Evolutionary conservation across 2,113 vertebrate species (phyloP).

Genomic region (Castor canadensis): DNA sequence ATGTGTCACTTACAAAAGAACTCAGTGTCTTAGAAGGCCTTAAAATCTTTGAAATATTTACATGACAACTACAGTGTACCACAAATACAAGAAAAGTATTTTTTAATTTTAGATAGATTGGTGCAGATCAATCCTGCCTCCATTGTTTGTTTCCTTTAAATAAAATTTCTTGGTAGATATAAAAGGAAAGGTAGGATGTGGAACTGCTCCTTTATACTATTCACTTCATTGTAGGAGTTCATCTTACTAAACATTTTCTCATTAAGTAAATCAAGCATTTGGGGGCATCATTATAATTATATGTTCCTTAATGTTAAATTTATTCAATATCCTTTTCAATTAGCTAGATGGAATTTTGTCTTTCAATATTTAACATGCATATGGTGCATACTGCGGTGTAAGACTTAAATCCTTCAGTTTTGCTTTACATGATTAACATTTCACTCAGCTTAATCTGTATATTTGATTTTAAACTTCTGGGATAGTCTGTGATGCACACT

Average conservation of each 20-base stretch:
- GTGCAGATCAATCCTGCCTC: not conserved
- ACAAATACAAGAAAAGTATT: not conserved
- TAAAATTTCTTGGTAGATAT: not conserved
- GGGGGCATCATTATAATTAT: conserved; percentile 16
- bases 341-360: conserved; percentile 60
- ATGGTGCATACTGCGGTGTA: conserved; percentile 16
- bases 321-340: conserved; percentile 65
- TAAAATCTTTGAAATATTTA: conserved; percentile 9
- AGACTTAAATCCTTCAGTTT: conserved; percentile 64
- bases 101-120: not conserved
- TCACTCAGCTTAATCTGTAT: conserved; percentile 63
- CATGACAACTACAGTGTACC: not conserved
- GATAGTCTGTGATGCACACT: conserved; percentile 24
- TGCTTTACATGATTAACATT: conserved; percentile 65
- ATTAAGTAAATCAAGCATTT: conserved; percentile 57
- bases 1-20: not conserved
- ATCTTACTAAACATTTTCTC: conserved; percentile 56
- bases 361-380: conserved; percentile 61
- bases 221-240: not conserved
- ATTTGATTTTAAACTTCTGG: conserved; percentile 70
- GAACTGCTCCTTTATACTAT: not conserved
- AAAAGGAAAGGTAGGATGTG: not conserved
- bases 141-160: not conserved
- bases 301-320: conserved; percentile 63
- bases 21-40: not conserved